Evolutionary conservation across 2,888 invertebrate species (phyloP).

Genomic region (Andrena haemorrhoa): DNA sequence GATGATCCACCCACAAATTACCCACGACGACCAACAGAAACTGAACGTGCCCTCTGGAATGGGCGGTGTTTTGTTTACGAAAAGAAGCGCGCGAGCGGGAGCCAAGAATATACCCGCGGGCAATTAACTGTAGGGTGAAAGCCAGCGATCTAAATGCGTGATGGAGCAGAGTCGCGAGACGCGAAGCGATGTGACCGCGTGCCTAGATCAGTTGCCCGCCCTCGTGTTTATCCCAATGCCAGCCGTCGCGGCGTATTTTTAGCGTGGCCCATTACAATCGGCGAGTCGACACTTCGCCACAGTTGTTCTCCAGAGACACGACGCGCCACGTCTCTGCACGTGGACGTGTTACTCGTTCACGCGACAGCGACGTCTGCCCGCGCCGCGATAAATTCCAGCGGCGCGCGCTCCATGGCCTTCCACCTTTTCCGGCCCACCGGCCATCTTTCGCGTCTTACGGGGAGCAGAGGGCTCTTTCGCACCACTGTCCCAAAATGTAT

Average conservation of each 20-base stretch:
- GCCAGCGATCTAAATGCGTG: constrained; percentile 14
- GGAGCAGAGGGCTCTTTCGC: too few species aligned
- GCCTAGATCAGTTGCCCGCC: constrained; percentile 31
- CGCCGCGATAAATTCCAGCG: neutral
- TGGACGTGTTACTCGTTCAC: neutral
- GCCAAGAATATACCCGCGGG: constrained; percentile 9
- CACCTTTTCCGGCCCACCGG: neutral
- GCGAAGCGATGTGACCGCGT: constrained; percentile 15
- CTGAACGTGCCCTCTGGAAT: neutral
- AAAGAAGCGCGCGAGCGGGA: neutral
- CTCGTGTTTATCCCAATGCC: constrained; percentile 49
- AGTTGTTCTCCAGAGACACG: constrained; percentile 20
- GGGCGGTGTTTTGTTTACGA: constrained; percentile 6
- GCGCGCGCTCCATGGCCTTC: neutral
- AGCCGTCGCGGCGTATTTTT: constrained; percentile 56
- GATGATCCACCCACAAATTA: neutral
- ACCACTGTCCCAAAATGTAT: too few species aligned
- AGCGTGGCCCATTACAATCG: constrained; percentile 53
- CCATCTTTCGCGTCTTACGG: neutral
- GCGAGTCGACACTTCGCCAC: constrained; percentile 37
- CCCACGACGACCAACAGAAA: neutral
- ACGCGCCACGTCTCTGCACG: constrained; percentile 2
- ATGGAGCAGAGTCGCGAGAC: neutral
- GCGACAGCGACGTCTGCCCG: neutral
- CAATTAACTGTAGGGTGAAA: constrained; percentile 7